Percentiles rank a stretch among this genome's conserved stretches.
phyloP scores from a whole-genome alignment of 1,140 invertebrate species.

The Notospermus geniculatus region DNA sequence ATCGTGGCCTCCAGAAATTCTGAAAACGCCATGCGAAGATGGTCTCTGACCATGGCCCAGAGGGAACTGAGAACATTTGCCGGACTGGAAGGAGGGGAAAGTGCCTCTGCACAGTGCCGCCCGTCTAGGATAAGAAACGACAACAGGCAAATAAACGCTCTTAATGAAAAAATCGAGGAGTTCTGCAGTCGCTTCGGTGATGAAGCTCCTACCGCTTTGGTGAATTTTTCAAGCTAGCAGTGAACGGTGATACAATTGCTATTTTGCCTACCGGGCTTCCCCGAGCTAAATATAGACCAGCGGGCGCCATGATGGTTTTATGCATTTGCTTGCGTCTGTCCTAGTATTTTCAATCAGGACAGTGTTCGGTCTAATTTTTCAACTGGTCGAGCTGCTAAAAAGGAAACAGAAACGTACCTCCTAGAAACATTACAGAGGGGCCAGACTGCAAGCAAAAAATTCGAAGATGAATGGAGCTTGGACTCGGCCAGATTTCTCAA shows the following conservation, averaged over 20 bases:
- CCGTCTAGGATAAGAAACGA: not conserved
- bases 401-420: not conserved
- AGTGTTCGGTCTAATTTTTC: too few relatives aligned
- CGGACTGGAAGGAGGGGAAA: slow-evolving; percentile 3
- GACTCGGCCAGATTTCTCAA: not conserved
- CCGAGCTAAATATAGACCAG: too few relatives aligned
- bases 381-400: not conserved
- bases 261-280: too few relatives aligned
- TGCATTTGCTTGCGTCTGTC: too few relatives aligned
- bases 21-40: not conserved
- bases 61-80: slow-evolving; percentile 5
- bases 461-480: not conserved
- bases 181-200: not conserved
- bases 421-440: not conserved
- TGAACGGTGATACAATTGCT: too few relatives aligned
- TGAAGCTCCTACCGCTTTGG: not conserved
- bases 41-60: slow-evolving; percentile 8
- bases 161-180: slow-evolving; percentile 1
- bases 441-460: not conserved
- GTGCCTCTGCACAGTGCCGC: not conserved
- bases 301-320: too few relatives aligned
- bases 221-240: too few relatives aligned
- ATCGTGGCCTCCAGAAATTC: not conserved
- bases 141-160: slow-evolving; percentile 5
- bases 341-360: too few relatives aligned